Evolutionary conservation across 2,888 invertebrate species (phyloP).

Genomic region (Sarcophaga carnaria): DNA sequence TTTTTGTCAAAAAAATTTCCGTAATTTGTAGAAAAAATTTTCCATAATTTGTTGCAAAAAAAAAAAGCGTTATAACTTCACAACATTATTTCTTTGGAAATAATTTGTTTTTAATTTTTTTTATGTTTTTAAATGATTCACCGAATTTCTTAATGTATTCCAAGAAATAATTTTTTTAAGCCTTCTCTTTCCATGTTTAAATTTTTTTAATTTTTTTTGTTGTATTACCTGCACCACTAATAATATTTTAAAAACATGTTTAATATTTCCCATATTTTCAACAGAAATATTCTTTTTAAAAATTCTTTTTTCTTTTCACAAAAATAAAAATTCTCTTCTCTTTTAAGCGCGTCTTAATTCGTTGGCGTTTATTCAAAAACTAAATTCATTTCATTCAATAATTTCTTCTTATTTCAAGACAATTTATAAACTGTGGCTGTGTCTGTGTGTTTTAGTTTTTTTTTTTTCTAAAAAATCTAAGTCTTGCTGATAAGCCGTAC

Average conservation of each 20-base stretch:
- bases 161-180: too few relatives aligned
- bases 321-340: too few relatives aligned
- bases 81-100: neutral
- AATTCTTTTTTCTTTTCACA: too few relatives aligned
- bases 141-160: neutral
- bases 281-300: too few relatives aligned
- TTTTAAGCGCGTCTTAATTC: conserved; percentile 22
- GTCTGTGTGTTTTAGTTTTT: too few relatives aligned
- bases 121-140: neutral
- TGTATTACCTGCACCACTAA: conserved; percentile 57
- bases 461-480: too few relatives aligned
- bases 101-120: neutral
- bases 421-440: neutral
- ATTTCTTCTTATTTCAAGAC: conserved; percentile 6
- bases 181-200: neutral
- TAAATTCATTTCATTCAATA: conserved; percentile 13
- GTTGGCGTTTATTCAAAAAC: conserved; percentile 21
- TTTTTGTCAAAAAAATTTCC: too few relatives aligned
- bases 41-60: too few relatives aligned
- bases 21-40: too few relatives aligned
- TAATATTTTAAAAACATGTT: conserved; percentile 47
- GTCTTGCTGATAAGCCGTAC: conserved; percentile 36
- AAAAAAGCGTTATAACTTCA: too few relatives aligned
- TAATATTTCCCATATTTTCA: conserved; percentile 8
- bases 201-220: neutral